Conservation (phyloP, 2,888 invertebrate genomes). For the Molanna angustata region DNA sequence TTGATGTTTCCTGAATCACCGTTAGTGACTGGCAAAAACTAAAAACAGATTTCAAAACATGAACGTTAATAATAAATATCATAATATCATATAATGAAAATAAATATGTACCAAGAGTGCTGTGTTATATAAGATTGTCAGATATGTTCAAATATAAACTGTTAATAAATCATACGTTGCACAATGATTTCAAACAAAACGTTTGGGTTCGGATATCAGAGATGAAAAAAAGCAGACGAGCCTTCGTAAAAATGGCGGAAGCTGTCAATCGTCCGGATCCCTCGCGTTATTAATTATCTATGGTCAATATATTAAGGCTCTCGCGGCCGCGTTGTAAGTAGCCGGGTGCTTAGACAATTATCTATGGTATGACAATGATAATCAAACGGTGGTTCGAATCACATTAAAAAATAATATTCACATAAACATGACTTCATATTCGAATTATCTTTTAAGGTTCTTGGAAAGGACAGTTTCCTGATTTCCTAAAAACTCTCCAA, state of each 20-base stretch:
- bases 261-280: conserved; percentile 16
- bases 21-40: too few species aligned
- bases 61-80: too few species aligned
- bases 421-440: neutral
- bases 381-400: neutral
- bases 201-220: too few species aligned
- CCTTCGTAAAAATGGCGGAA: conserved; percentile 18
- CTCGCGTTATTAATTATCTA: conserved; percentile 17
- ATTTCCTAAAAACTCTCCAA: too few species aligned
- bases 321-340: neutral
- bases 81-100: too few species aligned
- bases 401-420: neutral
- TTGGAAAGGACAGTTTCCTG: too few species aligned
- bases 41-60: too few species aligned
- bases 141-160: neutral
- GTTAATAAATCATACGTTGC: neutral
- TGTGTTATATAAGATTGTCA: neutral
- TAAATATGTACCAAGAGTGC: too few species aligned
- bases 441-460: too few species aligned
- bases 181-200: neutral
- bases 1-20: too few species aligned
- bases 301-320: too few species aligned
- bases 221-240: neutral
- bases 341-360: neutral
- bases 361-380: too few species aligned